These are phyloP conservation scores for Sardina pilchardus DNA, from an alignment of 2,113 vertebrate species.

Conservation along the genomic window DNA sequence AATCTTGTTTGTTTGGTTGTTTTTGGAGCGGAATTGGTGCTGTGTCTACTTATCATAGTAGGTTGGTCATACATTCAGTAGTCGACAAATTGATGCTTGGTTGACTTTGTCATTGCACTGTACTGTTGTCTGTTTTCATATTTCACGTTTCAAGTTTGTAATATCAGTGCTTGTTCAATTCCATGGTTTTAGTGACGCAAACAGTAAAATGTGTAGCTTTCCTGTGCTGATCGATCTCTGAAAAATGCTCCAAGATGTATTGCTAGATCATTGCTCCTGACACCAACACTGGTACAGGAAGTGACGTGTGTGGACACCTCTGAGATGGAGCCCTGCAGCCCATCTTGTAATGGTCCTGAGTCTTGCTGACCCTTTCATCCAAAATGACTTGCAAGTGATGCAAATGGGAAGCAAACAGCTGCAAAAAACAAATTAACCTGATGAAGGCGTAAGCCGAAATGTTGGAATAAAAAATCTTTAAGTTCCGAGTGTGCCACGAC, in stretches of 20 bases:
- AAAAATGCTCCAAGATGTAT: not conserved
- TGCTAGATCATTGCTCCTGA: too few species aligned
- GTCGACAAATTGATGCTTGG: not conserved
- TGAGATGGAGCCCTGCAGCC: too few species aligned
- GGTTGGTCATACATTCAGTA: not conserved
- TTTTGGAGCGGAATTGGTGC: not conserved
- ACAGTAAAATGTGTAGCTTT: not conserved
- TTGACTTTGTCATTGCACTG: too few species aligned
- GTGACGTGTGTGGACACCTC: too few species aligned
- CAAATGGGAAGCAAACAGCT: not conserved
- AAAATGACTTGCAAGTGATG: not conserved
- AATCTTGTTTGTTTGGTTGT: not conserved
- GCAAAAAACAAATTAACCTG: too few species aligned
- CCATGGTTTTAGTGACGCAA: not conserved
- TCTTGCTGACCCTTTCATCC: not conserved
- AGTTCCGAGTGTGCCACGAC: too few species aligned
- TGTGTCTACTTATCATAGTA: not conserved
- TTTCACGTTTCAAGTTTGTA: not conserved
- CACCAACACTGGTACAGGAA: too few species aligned
- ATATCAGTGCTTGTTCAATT: not conserved
- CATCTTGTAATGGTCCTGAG: not conserved
- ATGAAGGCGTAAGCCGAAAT: too few species aligned
- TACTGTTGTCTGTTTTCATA: not conserved
- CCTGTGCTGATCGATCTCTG: not conserved
- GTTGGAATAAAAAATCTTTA: too few species aligned